Conservation (phyloP, 2,113 vertebrate species). For the Ictalurus punctatus region DNA sequence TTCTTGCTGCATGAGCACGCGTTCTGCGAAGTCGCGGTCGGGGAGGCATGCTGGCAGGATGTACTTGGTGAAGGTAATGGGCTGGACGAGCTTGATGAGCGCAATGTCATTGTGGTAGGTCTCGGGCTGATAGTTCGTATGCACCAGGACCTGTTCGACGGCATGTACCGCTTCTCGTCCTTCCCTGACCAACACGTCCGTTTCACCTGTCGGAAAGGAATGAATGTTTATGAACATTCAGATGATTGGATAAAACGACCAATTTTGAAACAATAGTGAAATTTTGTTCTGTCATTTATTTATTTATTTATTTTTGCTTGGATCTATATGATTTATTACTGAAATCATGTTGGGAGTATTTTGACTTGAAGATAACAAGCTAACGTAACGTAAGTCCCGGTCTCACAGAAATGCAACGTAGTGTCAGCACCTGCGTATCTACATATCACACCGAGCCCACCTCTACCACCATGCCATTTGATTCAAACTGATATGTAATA, state of each 20-base stretch:
- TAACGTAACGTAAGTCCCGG: background rate
- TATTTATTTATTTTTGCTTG: background rate
- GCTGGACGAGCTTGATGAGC: slow-evolving; percentile 78
- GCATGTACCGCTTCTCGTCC: slow-evolving; percentile 65
- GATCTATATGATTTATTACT: too few species aligned
- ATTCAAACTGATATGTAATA: background rate
- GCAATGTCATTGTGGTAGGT: slow-evolving; percentile 90
- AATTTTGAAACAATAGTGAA: background rate
- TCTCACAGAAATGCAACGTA: background rate
- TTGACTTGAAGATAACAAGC: background rate
- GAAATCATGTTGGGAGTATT: background rate
- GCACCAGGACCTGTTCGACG: slow-evolving; percentile 73
- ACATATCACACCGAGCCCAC: background rate
- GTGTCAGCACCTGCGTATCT: background rate
- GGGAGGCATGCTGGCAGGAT: slow-evolving; percentile 87
- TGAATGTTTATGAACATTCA: background rate
- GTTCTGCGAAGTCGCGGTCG: slow-evolving; percentile 80
- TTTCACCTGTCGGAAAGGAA: slow-evolving; percentile 75
- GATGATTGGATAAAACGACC: background rate
- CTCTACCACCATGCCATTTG: background rate
- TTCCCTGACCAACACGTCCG: slow-evolving; percentile 67
- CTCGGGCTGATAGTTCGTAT: slow-evolving; percentile 64
- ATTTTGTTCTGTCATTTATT: background rate
- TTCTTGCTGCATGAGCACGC: slow-evolving; percentile 79
- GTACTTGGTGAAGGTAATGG: slow-evolving; percentile 76